These are phyloP conservation scores for Camponotus fellah DNA, from an alignment of 2,888 invertebrate genomes.

Conservation along the genomic window DNA sequence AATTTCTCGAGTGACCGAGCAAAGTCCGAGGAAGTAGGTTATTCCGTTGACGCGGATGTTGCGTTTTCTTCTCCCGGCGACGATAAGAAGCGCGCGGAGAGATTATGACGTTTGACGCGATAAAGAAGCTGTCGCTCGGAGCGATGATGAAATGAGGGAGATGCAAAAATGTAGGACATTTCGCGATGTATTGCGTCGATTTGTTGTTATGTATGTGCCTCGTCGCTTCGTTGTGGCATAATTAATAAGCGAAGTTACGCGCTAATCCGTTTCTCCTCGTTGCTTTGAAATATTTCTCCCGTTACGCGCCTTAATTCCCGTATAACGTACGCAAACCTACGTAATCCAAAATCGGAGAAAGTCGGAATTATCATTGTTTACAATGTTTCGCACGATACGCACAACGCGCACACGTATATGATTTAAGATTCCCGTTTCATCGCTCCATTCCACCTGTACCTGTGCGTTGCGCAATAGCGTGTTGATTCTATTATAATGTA, in stretches of 20 bases:
- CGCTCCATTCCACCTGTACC: not conserved
- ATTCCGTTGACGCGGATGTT: not conserved
- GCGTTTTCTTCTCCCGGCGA: not conserved
- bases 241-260: slow-evolving; percentile 6
- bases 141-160: not conserved
- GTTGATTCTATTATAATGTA: not conserved
- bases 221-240: not conserved
- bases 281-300: slow-evolving; percentile 42
- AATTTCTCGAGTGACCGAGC: not conserved
- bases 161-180: not conserved
- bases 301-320: not conserved
- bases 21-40: not conserved
- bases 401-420: too few species aligned
- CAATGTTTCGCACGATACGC: not conserved
- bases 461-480: not conserved
- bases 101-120: slow-evolving; percentile 1
- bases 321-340: not conserved
- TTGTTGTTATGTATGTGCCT: not conserved
- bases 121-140: too few species aligned
- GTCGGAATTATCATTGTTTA: slow-evolving; percentile 37
- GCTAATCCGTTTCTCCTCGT: not conserved
- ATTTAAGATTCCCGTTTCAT: not conserved
- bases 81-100: not conserved
- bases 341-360: slow-evolving; percentile 53
- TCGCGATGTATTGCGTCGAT: not conserved